A percentile compares a stretch with the other conserved stretches of the same genome.
phyloP scores from a whole-genome alignment of 2,797 vertebrate species.

The Limnodromus scolopaceus region DNA sequence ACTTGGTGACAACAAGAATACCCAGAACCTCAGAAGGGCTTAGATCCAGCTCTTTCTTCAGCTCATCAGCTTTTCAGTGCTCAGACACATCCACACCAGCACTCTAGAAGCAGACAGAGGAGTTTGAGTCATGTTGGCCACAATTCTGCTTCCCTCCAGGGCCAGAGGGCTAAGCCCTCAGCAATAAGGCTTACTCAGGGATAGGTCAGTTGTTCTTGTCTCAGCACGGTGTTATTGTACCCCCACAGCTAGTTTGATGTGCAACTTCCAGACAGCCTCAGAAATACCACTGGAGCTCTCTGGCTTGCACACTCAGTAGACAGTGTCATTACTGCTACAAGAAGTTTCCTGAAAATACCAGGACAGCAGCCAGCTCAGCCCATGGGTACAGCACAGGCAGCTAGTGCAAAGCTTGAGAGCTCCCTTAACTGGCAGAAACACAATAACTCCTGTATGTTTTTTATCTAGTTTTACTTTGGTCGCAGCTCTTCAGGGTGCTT shows the following conservation, averaged over 20 bases:
- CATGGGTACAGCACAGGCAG: neutral
- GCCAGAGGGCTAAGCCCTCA: neutral
- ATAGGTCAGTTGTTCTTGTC: neutral
- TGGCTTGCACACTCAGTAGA: neutral
- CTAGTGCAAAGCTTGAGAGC: neutral
- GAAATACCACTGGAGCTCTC: neutral
- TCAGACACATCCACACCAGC: neutral
- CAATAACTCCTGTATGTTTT: neutral
- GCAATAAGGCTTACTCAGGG: neutral
- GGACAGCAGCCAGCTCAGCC: neutral
- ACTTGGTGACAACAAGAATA: neutral
- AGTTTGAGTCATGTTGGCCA: neutral
- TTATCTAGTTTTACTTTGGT: neutral
- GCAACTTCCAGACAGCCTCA: neutral
- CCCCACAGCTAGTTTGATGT: neutral
- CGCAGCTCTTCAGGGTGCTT: neutral
- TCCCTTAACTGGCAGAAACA: neutral
- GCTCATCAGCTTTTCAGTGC: neutral
- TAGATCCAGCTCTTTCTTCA: neutral
- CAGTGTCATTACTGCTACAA: neutral
- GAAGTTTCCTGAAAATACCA: neutral
- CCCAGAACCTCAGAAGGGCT: neutral
- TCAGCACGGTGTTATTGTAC: neutral
- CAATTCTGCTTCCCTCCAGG: neutral
- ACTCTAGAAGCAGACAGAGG: neutral